phyloP scores from a whole-genome alignment of 1,140 invertebrate species.

The Lerema accius region DNA sequence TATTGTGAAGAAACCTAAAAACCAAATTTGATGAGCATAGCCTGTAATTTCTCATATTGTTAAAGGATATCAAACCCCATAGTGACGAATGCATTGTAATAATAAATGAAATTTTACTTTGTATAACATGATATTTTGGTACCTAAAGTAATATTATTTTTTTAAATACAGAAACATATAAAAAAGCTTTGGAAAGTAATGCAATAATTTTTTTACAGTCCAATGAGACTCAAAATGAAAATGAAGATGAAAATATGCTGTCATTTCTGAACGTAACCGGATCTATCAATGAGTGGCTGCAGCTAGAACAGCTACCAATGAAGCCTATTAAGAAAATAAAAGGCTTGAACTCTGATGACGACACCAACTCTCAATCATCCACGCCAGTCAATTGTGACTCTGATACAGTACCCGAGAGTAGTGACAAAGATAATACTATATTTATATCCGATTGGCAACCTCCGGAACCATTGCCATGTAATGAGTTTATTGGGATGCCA shows the following conservation, averaged over 20 bases:
- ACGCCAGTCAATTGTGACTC: conserved; percentile 33
- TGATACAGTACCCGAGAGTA: conserved; percentile 25
- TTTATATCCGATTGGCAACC: conserved; percentile 73
- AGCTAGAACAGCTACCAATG: conserved; percentile 58
- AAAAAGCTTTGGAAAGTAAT: too few species aligned
- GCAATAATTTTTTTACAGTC: conserved; percentile 37
- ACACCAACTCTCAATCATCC: conserved; percentile 37
- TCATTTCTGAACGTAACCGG: conserved; percentile 67
- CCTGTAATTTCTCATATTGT: too few species aligned
- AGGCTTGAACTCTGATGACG: conserved; percentile 33
- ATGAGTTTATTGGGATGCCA: conserved; percentile 77
- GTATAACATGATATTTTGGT: too few species aligned
- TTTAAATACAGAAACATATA: too few species aligned
- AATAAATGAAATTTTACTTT: too few species aligned
- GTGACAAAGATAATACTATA: conserved; percentile 41
- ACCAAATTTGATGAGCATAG: too few species aligned
- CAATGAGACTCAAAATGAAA: conserved; percentile 11
- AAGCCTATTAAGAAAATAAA: conserved; percentile 41
- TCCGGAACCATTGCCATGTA: conserved; percentile 55
- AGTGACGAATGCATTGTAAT: too few species aligned
- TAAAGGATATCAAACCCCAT: too few species aligned
- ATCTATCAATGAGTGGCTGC: conserved; percentile 64
- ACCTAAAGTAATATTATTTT: too few species aligned
- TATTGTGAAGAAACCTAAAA: too few species aligned
- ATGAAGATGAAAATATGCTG: conserved; percentile 46